Percentiles rank a stretch among this genome's conserved stretches.
phyloP scores from a whole-genome alignment of 2,113 vertebrate genomes.

The Menidia beryllina region DNA sequence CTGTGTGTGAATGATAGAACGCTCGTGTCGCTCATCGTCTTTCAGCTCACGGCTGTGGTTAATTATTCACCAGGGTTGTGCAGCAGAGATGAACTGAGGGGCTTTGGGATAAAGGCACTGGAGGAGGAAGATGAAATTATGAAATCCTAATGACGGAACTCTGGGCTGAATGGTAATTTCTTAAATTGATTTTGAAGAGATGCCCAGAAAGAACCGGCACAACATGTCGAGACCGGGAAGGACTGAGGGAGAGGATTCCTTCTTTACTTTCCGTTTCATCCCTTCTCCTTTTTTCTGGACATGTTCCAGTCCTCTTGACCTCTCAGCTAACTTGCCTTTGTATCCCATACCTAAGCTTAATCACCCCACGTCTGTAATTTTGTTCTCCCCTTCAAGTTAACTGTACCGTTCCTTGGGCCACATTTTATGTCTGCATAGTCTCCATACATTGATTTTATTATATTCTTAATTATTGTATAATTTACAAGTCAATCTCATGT shows the following conservation, averaged over 20 bases:
- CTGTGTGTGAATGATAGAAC: slow-evolving; percentile 62
- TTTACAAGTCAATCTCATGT: background rate
- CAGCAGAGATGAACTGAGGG: slow-evolving; percentile 77
- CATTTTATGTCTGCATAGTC: slow-evolving; percentile 12
- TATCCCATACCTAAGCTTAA: slow-evolving; percentile 46
- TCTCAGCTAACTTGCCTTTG: slow-evolving; percentile 48
- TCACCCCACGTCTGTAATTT: slow-evolving; percentile 44
- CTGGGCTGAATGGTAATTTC: slow-evolving; percentile 79
- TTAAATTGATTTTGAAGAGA: slow-evolving; percentile 82
- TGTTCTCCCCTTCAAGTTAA: slow-evolving; percentile 49
- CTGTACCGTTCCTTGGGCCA: slow-evolving; percentile 18
- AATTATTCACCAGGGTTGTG: slow-evolving; percentile 82
- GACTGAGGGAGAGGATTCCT: slow-evolving; percentile 37
- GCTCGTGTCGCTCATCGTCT: slow-evolving; percentile 69
- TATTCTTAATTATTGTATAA: slow-evolving; percentile 16
- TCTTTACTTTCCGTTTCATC: slow-evolving; percentile 10
- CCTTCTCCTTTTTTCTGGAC: slow-evolving; percentile 29
- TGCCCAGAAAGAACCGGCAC: slow-evolving; percentile 70
- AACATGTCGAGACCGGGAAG: slow-evolving; percentile 47
- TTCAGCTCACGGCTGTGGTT: slow-evolving; percentile 77
- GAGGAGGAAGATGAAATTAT: slow-evolving; percentile 83
- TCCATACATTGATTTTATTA: background rate
- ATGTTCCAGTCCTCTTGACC: slow-evolving; percentile 52
- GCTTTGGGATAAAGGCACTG: slow-evolving; percentile 76
- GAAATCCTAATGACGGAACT: slow-evolving; percentile 80